Evolutionary conservation across 2,888 invertebrate species (phyloP).

Genomic region (Spilarctia lutea): DNA sequence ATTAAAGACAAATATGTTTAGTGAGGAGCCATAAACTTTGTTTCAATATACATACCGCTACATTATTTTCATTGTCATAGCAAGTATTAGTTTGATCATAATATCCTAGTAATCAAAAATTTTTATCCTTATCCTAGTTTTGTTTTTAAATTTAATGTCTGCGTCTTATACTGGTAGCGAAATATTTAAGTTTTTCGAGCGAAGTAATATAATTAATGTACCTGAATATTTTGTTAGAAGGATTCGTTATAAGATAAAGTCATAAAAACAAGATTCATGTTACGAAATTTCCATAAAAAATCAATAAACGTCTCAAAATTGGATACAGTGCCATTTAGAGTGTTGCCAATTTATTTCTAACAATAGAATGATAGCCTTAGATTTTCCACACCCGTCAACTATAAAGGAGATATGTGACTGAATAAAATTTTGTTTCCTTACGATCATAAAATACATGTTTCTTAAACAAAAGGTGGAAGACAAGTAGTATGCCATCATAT

Average conservation of each 20-base stretch:
- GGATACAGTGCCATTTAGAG: slow-evolving; percentile 55
- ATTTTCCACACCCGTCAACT: slow-evolving; percentile 39
- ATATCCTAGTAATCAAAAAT: not conserved
- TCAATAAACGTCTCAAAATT: slow-evolving; percentile 66
- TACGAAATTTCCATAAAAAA: slow-evolving; percentile 70
- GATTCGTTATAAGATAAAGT: slow-evolving; percentile 57
- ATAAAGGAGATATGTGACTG: slow-evolving; percentile 37
- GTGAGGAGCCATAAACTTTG: slow-evolving; percentile 8
- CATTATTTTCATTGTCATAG: not conserved
- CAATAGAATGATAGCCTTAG: slow-evolving; percentile 39
- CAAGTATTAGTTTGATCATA: not conserved
- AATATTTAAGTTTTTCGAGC: no score
- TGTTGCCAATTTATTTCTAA: slow-evolving; percentile 59
- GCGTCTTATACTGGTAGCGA: not conserved
- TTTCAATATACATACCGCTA: slow-evolving; percentile 15
- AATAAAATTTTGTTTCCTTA: slow-evolving; percentile 30
- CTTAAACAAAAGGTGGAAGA: slow-evolving; percentile 1
- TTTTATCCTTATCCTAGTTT: no score
- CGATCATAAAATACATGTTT: slow-evolving; percentile 16
- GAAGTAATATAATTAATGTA: not conserved
- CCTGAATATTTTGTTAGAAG: slow-evolving; percentile 41
- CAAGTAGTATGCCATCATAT: not conserved
- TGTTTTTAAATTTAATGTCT: not conserved
- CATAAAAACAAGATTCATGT: slow-evolving; percentile 67
- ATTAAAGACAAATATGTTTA: slow-evolving; percentile 26